phyloP scores from a whole-genome alignment of 92 coral and sea anemone species.

The Siderastrea siderea region DNA sequence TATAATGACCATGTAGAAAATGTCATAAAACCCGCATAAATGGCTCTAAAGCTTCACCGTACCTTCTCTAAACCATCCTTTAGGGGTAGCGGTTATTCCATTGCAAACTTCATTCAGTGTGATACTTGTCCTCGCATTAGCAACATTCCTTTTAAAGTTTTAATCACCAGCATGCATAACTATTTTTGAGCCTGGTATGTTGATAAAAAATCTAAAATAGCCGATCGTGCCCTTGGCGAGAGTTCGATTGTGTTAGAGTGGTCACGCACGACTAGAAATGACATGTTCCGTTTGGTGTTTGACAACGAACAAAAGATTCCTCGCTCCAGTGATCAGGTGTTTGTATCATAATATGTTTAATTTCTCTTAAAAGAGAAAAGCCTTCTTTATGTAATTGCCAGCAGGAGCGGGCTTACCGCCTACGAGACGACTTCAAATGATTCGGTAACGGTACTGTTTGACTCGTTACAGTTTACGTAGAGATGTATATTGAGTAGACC shows the following conservation, averaged over 20 bases:
- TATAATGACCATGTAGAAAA: too few relatives aligned
- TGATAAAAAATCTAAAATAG: conserved; percentile 23
- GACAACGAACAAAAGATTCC: conserved; percentile 22
- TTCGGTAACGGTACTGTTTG: neutral
- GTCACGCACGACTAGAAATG: conserved; percentile 34
- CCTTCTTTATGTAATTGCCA: conserved; percentile 16
- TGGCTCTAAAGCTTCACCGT: neutral
- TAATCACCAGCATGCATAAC: conserved; percentile 8
- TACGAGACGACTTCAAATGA: neutral
- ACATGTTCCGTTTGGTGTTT: conserved; percentile 26
- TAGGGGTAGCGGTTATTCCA: neutral
- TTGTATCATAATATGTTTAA: conserved; percentile 26
- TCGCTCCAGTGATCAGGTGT: conserved; percentile 36
- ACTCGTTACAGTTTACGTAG: conserved; percentile 8
- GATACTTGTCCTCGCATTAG: neutral
- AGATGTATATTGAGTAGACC: neutral
- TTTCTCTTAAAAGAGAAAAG: conserved; percentile 32
- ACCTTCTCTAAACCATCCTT: conserved; percentile 8
- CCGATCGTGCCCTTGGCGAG: neutral
- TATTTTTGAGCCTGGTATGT: conserved; percentile 35
- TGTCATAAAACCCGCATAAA: neutral
- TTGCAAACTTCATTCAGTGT: neutral
- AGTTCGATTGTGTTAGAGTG: neutral
- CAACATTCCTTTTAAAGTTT: neutral
- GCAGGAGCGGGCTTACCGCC: neutral